Evolutionary conservation across 2,888 invertebrate species (phyloP).

Genomic region (Stenodera caucasica): DNA sequence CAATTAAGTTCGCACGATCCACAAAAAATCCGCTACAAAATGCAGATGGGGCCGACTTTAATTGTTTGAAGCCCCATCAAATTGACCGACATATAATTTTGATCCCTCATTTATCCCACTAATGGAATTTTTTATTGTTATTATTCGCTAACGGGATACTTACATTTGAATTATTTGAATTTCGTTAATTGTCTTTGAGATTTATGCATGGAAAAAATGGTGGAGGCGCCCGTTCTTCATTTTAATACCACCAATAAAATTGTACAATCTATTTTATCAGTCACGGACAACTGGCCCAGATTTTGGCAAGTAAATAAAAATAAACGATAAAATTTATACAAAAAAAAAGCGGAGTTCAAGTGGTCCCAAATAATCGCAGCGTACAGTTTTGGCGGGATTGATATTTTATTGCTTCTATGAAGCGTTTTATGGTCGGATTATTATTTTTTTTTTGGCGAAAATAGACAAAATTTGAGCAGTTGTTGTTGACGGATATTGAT

Average conservation of each 20-base stretch:
- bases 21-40: background rate
- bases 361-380: background rate
- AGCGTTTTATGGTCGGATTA: conserved; percentile 18
- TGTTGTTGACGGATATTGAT: no score
- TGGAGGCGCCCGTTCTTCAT: background rate
- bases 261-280: background rate
- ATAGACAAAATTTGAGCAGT: no score
- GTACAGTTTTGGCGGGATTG: conserved; percentile 21
- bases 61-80: background rate
- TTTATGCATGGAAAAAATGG: background rate
- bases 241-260: background rate
- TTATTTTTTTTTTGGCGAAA: no score
- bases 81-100: no score
- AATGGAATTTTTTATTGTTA: no score
- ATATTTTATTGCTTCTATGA: conserved; percentile 26
- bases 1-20: background rate
- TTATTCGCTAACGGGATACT: no score
- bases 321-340: conserved; percentile 11
- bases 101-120: no score
- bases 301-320: background rate
- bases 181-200: no score
- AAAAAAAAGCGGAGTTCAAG: conserved; percentile 3
- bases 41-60: background rate
- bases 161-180: no score
- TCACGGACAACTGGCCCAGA: background rate